Conservation (phyloP, 2,113 vertebrate species). For the Syrrhaptes paradoxus region DNA sequence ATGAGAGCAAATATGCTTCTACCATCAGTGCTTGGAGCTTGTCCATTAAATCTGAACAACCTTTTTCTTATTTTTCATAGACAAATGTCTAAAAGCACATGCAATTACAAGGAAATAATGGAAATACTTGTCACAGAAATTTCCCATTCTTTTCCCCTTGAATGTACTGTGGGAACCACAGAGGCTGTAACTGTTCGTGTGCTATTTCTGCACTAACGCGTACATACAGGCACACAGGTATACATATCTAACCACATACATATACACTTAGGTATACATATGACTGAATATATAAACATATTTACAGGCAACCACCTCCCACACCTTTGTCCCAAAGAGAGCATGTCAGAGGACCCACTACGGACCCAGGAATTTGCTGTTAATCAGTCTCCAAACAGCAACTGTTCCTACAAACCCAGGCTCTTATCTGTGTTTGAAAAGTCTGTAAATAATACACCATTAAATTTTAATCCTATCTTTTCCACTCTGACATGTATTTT, state of each 20-base stretch:
- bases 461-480: conserved; percentile 18
- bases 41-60: not conserved
- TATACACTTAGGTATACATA: too few species aligned
- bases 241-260: not conserved
- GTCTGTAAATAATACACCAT: conserved; percentile 31
- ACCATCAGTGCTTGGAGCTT: not conserved
- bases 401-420: not conserved
- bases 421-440: not conserved
- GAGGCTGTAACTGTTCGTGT: not conserved
- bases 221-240: accelerated
- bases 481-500: not conserved
- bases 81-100: not conserved
- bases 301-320: not conserved
- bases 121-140: not conserved
- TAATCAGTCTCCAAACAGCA: not conserved
- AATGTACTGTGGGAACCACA: accelerated
- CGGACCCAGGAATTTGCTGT: not conserved
- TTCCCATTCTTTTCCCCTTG: not conserved
- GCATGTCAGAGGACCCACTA: not conserved
- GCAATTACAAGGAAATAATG: not conserved
- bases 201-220: not conserved
- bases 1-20: not conserved
- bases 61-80: not conserved
- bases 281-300: accelerated
- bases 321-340: not conserved